Percentiles rank a stretch among this genome's conserved stretches.
Evolutionary conservation across 1,140 invertebrate genomes (phyloP).

Genomic region (Acyrthosiphon pisum): DNA sequence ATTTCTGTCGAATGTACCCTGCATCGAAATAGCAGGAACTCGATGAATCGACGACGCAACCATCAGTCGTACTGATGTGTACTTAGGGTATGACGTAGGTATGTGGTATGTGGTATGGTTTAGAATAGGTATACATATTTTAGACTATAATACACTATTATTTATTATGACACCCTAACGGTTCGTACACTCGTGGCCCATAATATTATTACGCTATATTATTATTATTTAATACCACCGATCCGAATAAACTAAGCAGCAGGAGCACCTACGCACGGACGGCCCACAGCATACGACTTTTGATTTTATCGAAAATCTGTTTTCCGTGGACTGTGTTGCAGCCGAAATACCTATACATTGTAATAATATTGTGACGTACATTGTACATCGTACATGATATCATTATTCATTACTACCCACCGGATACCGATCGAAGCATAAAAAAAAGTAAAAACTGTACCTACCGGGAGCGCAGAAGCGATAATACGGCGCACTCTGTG

Average conservation of each 20-base stretch:
- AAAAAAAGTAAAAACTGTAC: neutral
- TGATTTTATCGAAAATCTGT: neutral
- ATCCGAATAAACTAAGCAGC: neutral
- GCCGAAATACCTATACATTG: neutral
- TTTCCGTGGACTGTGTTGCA: neutral
- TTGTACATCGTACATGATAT: neutral
- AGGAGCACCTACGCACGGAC: neutral
- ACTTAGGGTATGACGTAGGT: too few relatives aligned
- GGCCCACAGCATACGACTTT: neutral
- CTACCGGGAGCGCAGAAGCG: constrained; percentile 4
- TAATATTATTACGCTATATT: neutral
- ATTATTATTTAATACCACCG: neutral
- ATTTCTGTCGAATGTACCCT: neutral
- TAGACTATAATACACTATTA: too few relatives aligned
- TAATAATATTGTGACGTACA: neutral
- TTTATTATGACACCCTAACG: too few relatives aligned
- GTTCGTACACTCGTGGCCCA: too few relatives aligned
- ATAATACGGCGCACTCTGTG: constrained; percentile 1
- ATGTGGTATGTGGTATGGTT: too few relatives aligned
- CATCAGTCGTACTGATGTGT: neutral
- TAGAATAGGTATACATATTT: too few relatives aligned
- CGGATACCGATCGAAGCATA: neutral
- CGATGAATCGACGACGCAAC: neutral
- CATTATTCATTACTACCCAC: neutral
- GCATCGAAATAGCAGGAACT: neutral